A percentile compares a stretch with the other conserved stretches of the same genome.
These are phyloP conservation scores for Semibalanus balanoides DNA, from an alignment of 1,140 invertebrate species.

Conservation along the genomic window DNA sequence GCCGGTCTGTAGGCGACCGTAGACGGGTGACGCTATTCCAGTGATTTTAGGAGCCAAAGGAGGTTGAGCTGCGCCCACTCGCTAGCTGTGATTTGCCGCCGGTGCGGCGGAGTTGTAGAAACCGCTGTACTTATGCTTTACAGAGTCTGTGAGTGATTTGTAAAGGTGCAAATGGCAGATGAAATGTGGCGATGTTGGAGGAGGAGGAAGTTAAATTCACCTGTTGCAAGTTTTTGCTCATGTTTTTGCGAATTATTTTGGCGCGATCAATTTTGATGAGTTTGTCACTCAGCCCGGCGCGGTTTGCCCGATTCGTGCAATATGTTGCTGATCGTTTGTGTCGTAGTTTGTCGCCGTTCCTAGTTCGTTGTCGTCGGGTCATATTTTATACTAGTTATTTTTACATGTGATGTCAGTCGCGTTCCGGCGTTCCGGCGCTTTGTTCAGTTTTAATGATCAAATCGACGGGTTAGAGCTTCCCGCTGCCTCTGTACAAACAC, in stretches of 20 bases:
- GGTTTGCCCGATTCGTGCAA: background rate
- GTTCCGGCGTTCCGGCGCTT: background rate
- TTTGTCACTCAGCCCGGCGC: background rate
- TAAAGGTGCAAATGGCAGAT: background rate
- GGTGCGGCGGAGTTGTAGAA: background rate
- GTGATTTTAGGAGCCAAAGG: background rate
- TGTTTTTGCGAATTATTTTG: background rate
- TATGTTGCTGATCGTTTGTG: background rate
- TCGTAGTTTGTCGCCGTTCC: background rate
- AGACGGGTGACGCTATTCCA: background rate
- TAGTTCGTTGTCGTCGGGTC: background rate
- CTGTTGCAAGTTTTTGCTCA: background rate
- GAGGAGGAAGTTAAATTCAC: background rate
- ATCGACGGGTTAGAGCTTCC: background rate
- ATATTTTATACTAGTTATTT: conserved; percentile 1
- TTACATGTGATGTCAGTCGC: background rate
- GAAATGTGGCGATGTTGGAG: background rate
- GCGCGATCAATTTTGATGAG: background rate
- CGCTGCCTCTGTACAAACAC: background rate
- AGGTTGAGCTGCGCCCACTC: background rate
- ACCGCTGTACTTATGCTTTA: background rate
- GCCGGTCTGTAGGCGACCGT: background rate
- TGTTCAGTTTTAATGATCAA: conserved; percentile 1
- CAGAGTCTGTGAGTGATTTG: background rate
- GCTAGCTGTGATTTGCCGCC: too few relatives aligned